Base-by-base conservation (phyloP, 2,797 vertebrate species). In the Mormyrops boulengeri region DNA sequence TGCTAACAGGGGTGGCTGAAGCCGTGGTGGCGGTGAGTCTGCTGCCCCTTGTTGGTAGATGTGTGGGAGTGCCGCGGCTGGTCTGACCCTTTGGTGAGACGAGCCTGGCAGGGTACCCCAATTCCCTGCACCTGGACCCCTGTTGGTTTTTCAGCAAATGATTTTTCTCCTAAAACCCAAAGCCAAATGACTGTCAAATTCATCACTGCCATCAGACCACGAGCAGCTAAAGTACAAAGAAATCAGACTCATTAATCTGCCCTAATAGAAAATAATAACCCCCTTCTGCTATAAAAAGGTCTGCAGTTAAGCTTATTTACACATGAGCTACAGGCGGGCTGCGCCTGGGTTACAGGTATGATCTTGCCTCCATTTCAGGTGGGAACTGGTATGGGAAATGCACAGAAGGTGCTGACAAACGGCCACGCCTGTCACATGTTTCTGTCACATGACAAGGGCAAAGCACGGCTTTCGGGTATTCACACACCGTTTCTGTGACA, bases 1-100 rank as follows among this genome's bases (percentile, higher is more conserved):
- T 99, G 90, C 94, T 99, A 92, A 99, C 99, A 4, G 98, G 98
- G 89, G 96, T 99, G 90, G 98, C 98, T 1, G 99, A 99, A 95
- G 98, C 98, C 14, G 98, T 99, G 86, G 98, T 97, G 91, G 97
- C 98, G 93, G 99, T 99, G 94, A 98, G 98, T 97, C 34, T 22
- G 4, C 26, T 4, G 47, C 17, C 41, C 47, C 44, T 19, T 5
- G 41, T 19, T 22, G 82, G 82, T 2, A 47, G 19, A 85, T 19
- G 0, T 26, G 41, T 11, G 47, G 47, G 11, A 19, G 38, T 80
- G 12, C 30, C 14, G 30, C 4, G 34, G 69, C 69, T 38, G 34
- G 41, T 77, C 11, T 34, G 69, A 80, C 73, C 73, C 38, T 44
- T 17, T 60, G 14, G 17, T 14, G 38, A 44, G 73, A 44, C 0